A percentile compares a stretch with the other conserved stretches of the same genome.
phyloP scores from a whole-genome alignment of 2,888 invertebrate species.

The Agrypnus murinus region DNA sequence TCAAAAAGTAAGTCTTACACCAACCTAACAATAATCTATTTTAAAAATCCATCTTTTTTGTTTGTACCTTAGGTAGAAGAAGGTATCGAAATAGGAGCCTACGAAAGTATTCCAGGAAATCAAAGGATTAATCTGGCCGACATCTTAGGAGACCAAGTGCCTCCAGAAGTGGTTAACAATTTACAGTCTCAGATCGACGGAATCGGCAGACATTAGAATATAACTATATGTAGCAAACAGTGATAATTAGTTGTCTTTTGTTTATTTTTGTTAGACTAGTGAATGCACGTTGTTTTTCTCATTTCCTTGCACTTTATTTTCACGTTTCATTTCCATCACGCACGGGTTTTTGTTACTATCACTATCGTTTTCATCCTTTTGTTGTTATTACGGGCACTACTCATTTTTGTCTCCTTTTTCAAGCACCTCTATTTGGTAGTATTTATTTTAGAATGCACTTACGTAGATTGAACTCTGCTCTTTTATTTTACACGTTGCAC shows the following conservation, averaged over 20 bases:
- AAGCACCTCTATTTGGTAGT: neutral
- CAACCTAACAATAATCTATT: too few species aligned
- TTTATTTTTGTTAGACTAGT: constrained; percentile 14
- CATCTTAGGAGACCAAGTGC: constrained; percentile 89
- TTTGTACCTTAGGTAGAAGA: constrained; percentile 79
- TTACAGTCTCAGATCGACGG: constrained; percentile 89
- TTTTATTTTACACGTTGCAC: neutral
- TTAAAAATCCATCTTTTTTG: too few species aligned
- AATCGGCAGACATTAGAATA: constrained; percentile 79
- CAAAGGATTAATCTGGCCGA: constrained; percentile 89
- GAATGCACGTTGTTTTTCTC: neutral
- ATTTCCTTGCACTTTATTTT: neutral
- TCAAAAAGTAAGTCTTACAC: constrained; percentile 81
- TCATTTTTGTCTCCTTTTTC: neutral
- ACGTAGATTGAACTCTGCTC: constrained; percentile 2
- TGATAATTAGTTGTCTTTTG: constrained; percentile 42
- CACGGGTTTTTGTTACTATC: constrained; percentile 17
- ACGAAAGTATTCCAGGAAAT: constrained; percentile 90
- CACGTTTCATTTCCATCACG: constrained; percentile 9
- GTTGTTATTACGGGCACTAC: neutral
- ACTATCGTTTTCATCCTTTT: constrained; percentile 2
- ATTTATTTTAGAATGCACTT: constrained; percentile 7
- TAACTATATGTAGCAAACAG: constrained; percentile 16
- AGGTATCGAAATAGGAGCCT: constrained; percentile 89
- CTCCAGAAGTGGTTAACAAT: constrained; percentile 91